phyloP scores from a whole-genome alignment of 2,797 vertebrate species.

The Aselliscus stoliczkanus region DNA sequence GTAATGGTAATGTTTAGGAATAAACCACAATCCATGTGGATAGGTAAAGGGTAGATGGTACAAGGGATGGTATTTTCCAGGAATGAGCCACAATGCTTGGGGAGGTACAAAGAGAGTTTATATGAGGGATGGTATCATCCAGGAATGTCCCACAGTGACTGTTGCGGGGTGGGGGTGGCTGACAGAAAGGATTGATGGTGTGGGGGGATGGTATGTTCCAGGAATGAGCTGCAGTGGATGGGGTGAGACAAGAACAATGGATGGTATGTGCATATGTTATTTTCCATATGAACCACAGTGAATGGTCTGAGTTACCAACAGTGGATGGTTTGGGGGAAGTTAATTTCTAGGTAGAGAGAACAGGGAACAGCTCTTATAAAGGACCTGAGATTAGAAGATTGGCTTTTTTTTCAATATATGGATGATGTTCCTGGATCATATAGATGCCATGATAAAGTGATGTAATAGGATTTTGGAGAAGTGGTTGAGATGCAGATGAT shows the following conservation, averaged over 20 bases:
- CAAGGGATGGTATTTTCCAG: neutral
- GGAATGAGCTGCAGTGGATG: neutral
- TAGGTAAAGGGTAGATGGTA: neutral
- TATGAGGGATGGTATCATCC: neutral
- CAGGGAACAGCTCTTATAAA: neutral
- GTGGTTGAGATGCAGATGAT: neutral
- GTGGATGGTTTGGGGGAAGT: neutral
- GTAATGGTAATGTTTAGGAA: neutral
- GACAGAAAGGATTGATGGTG: neutral
- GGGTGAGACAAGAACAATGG: neutral
- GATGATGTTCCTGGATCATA: neutral
- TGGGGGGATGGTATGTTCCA: neutral
- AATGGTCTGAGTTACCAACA: neutral
- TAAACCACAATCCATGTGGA: neutral
- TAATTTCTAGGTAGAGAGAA: neutral
- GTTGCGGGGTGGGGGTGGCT: too few species aligned
- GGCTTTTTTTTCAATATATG: neutral
- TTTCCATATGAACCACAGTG: neutral
- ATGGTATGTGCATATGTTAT: neutral
- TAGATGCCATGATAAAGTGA: neutral
- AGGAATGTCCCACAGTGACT: neutral
- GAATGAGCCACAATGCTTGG: neutral
- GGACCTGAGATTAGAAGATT: neutral
- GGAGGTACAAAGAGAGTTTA: neutral
- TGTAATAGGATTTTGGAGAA: neutral